These are phyloP conservation scores for Apamea monoglypha DNA, from an alignment of 2,888 invertebrate genomes.

Conservation along the genomic window DNA sequence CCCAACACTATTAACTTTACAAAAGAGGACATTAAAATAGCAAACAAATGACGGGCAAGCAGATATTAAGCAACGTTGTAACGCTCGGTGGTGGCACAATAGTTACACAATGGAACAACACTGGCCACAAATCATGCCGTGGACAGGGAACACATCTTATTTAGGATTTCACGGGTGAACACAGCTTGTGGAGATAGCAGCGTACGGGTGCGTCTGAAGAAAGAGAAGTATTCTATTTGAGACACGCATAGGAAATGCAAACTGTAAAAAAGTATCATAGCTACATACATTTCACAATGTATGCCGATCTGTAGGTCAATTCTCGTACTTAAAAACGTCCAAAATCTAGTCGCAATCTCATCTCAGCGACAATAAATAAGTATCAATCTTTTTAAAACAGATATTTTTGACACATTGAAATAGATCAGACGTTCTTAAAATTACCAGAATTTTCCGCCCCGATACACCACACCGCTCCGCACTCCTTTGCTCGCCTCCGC, in stretches of 20 bases:
- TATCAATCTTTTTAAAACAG: too few species aligned
- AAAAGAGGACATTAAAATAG: conserved; percentile 52
- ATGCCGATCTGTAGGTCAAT: neutral
- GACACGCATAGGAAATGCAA: neutral
- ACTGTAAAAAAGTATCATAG: neutral
- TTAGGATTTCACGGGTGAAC: conserved; percentile 72
- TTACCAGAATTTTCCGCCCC: neutral
- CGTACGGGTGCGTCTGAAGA: neutral
- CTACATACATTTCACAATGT: neutral
- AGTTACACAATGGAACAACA: conserved; percentile 69
- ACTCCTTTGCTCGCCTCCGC: too few species aligned
- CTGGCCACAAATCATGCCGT: conserved; percentile 76
- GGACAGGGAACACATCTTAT: conserved; percentile 69
- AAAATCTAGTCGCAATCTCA: too few species aligned
- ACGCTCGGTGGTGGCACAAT: conserved; percentile 55
- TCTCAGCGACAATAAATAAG: too few species aligned
- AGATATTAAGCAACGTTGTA: conserved; percentile 65
- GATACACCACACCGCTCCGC: neutral
- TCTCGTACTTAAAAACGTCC: too few species aligned
- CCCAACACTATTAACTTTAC: conserved; percentile 41
- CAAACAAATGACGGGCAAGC: conserved; percentile 56
- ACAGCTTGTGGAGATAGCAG: conserved; percentile 3
- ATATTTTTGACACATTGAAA: too few species aligned
- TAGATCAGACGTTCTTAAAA: too few species aligned
- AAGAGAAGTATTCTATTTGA: neutral